Evolutionary conservation across 2,797 vertebrate genomes (phyloP).

Genomic region (Trichosurus vulpecula): DNA sequence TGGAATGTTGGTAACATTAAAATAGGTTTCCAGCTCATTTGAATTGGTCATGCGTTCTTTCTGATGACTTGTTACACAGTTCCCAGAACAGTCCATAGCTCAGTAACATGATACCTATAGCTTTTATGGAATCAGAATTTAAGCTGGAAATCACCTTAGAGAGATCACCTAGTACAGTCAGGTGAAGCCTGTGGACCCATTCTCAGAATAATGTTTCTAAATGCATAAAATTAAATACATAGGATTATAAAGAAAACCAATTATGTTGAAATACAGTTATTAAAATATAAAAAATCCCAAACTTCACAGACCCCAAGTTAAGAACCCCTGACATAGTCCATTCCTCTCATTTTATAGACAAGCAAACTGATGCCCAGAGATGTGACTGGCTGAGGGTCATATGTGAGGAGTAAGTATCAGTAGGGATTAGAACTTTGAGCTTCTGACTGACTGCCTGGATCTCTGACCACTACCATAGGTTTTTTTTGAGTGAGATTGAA

Average conservation of each 20-base stretch:
- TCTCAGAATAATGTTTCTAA: neutral
- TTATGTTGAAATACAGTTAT: no score
- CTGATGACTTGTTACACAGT: neutral
- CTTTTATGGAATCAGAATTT: neutral
- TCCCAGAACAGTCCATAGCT: neutral
- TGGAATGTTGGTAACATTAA: neutral
- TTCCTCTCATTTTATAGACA: neutral
- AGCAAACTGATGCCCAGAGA: neutral
- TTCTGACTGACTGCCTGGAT: rapidly evolving
- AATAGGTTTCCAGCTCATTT: neutral
- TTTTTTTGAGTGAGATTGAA: neutral
- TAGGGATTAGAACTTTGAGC: neutral
- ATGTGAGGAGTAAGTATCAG: neutral
- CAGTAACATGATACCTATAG: neutral
- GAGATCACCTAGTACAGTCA: neutral
- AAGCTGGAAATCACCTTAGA: neutral
- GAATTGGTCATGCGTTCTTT: neutral
- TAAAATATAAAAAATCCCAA: neutral
- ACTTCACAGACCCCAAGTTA: neutral
- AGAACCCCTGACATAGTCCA: neutral
- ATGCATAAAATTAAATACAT: neutral
- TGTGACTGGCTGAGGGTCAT: neutral
- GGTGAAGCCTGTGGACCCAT: neutral
- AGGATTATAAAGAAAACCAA: neutral
- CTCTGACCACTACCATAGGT: neutral